These are phyloP conservation scores for Parnassius smintheus DNA, from an alignment of 2,888 invertebrate genomes.

Conservation along the genomic window DNA sequence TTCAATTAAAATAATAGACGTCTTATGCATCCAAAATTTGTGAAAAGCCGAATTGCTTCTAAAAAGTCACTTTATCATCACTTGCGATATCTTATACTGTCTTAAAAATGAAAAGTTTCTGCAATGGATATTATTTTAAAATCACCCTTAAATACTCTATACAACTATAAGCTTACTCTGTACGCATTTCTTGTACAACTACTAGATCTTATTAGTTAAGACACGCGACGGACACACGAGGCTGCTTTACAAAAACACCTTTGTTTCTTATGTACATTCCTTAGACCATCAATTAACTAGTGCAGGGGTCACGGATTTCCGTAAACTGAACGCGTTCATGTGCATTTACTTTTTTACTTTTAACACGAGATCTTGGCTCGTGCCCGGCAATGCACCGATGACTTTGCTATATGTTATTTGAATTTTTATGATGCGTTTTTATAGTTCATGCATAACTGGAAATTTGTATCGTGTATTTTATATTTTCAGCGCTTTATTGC, in stretches of 20 bases:
- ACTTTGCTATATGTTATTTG: slow-evolving; percentile 27
- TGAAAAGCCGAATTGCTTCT: slow-evolving; percentile 1
- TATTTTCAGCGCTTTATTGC: slow-evolving; percentile 13
- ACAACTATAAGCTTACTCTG: too few relatives aligned
- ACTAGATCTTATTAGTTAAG: background rate
- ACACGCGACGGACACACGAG: slow-evolving; percentile 2
- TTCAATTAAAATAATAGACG: slow-evolving; percentile 3
- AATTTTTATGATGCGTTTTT: slow-evolving; percentile 27
- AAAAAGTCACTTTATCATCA: background rate
- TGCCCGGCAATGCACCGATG: slow-evolving; percentile 32
- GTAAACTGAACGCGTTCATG: slow-evolving; percentile 27
- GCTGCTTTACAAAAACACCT: background rate
- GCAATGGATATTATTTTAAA: too few relatives aligned
- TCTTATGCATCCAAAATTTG: background rate
- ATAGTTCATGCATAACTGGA: slow-evolving; percentile 28
- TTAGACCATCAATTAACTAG: slow-evolving; percentile 8
- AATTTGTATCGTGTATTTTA: slow-evolving; percentile 28
- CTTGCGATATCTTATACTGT: background rate
- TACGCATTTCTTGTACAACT: background rate
- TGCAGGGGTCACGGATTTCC: slow-evolving; percentile 29
- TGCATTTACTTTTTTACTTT: slow-evolving; percentile 25
- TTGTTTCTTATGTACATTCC: slow-evolving; percentile 10
- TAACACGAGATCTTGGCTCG: slow-evolving; percentile 27
- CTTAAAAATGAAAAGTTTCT: too few relatives aligned
- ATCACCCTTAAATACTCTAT: too few relatives aligned